These are phyloP conservation scores for Therioaphis trifolii DNA, from an alignment of 2,888 invertebrate genomes.

Conservation along the genomic window DNA sequence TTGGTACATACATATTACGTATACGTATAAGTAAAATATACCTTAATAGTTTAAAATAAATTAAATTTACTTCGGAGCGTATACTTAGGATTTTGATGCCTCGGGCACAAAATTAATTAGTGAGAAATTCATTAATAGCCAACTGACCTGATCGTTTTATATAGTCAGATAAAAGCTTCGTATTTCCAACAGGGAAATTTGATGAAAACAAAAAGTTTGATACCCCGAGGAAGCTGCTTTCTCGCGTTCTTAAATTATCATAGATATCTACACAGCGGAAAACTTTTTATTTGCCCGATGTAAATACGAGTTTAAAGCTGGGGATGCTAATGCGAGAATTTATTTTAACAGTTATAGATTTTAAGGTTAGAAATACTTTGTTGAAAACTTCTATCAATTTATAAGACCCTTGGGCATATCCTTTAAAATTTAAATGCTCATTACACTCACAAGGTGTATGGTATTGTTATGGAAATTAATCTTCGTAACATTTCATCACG, in stretches of 20 bases:
- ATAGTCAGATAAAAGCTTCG: neutral
- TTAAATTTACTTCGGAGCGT: too few relatives aligned
- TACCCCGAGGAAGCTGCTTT: neutral
- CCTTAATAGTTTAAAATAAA: neutral
- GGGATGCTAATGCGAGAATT: too few relatives aligned
- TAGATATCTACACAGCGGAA: neutral
- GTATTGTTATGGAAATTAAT: too few relatives aligned
- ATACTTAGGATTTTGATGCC: constrained; percentile 25
- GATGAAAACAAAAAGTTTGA: constrained; percentile 7
- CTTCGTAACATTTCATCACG: too few relatives aligned
- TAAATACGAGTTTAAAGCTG: neutral
- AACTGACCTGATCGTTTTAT: neutral
- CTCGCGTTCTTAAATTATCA: too few relatives aligned
- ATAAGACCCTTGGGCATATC: too few relatives aligned
- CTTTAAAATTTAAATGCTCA: too few relatives aligned
- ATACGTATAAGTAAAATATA: neutral
- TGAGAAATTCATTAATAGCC: neutral
- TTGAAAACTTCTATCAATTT: too few relatives aligned
- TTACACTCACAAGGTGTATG: too few relatives aligned
- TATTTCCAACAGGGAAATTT: neutral
- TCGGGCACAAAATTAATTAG: constrained; percentile 26
- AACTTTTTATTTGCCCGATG: neutral
- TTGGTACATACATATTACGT: too few relatives aligned
- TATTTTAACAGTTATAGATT: too few relatives aligned
- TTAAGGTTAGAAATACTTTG: too few relatives aligned